Conservation (phyloP, 1,140 invertebrate genomes). For the Eumeta japonica region DNA sequence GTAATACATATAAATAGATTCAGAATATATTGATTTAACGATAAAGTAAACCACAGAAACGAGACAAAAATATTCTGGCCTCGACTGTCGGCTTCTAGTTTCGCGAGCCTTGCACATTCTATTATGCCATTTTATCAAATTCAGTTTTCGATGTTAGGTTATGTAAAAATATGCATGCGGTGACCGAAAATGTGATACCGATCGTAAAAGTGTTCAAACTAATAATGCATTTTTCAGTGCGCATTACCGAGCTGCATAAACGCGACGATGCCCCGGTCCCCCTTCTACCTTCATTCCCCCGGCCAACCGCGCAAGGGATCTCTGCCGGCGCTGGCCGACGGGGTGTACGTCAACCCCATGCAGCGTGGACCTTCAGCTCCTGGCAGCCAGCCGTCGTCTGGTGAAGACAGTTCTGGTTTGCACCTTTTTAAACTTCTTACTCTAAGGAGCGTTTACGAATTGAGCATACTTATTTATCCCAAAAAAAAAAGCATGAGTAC, state of each 20-base stretch:
- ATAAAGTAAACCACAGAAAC: too few species aligned
- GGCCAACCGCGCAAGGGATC: slow-evolving; percentile 27
- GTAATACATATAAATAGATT: too few species aligned
- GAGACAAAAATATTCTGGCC: too few species aligned
- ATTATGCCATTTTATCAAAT: too few species aligned
- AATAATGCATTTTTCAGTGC: slow-evolving; percentile 58
- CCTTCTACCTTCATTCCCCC: slow-evolving; percentile 74
- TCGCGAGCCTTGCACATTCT: too few species aligned
- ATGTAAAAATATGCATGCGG: too few species aligned
- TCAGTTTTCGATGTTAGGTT: too few species aligned
- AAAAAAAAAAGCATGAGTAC: too few species aligned
- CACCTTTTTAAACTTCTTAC: neutral
- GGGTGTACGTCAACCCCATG: slow-evolving; percentile 81
- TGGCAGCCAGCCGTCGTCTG: slow-evolving; percentile 41
- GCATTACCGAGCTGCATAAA: slow-evolving; percentile 57
- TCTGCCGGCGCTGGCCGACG: slow-evolving; percentile 73
- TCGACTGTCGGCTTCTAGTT: too few species aligned
- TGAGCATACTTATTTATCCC: neutral
- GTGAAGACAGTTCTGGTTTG: slow-evolving; percentile 51
- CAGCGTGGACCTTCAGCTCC: slow-evolving; percentile 39
- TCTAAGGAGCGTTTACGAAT: neutral
- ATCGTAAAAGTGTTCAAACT: too few species aligned
- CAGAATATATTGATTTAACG: too few species aligned
- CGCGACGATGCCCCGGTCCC: slow-evolving; percentile 51
- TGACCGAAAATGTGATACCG: too few species aligned